These are phyloP conservation scores for Ailurus styani DNA, from an alignment of 2,113 vertebrate genomes.

Conservation along the genomic window DNA sequence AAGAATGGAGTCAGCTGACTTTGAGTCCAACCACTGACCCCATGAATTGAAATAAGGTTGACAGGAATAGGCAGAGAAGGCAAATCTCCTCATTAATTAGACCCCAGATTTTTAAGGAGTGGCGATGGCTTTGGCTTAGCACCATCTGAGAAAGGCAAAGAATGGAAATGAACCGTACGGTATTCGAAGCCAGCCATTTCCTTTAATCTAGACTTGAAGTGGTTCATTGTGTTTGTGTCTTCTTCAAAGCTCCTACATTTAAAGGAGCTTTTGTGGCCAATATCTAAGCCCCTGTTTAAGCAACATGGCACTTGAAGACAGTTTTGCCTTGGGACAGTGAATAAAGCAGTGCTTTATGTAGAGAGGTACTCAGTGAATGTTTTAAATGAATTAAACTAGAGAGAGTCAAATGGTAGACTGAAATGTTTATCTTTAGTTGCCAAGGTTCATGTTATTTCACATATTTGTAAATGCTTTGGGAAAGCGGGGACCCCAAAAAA, in stretches of 20 bases:
- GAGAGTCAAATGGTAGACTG: background rate
- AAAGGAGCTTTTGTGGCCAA: slow-evolving; percentile 61
- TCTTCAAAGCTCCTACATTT: slow-evolving; percentile 64
- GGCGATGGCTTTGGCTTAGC: background rate
- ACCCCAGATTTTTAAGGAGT: slow-evolving; percentile 44
- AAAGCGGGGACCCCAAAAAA: background rate
- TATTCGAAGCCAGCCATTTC: slow-evolving; percentile 31
- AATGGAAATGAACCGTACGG: slow-evolving; percentile 51
- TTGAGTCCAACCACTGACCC: slow-evolving; percentile 61
- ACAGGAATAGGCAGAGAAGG: slow-evolving; percentile 69
- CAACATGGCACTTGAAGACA: slow-evolving; percentile 45
- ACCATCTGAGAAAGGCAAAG: slow-evolving; percentile 34
- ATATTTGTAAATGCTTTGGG: slow-evolving; percentile 20
- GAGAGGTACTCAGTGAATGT: slow-evolving; percentile 40
- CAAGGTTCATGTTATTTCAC: slow-evolving; percentile 22
- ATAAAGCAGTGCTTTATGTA: slow-evolving; percentile 41
- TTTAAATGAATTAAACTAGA: slow-evolving; percentile 57
- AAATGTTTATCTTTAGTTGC: slow-evolving; percentile 28
- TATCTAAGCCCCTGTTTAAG: slow-evolving; percentile 64
- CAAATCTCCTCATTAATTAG: slow-evolving; percentile 62
- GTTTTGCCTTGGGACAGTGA: slow-evolving; percentile 47
- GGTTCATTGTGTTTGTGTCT: slow-evolving; percentile 60
- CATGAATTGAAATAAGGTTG: slow-evolving; percentile 70
- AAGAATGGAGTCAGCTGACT: slow-evolving; percentile 76
- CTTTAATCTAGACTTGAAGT: slow-evolving; percentile 70